Base-by-base conservation (phyloP, 2,888 invertebrate species). In the Macrophya annulata region DNA sequence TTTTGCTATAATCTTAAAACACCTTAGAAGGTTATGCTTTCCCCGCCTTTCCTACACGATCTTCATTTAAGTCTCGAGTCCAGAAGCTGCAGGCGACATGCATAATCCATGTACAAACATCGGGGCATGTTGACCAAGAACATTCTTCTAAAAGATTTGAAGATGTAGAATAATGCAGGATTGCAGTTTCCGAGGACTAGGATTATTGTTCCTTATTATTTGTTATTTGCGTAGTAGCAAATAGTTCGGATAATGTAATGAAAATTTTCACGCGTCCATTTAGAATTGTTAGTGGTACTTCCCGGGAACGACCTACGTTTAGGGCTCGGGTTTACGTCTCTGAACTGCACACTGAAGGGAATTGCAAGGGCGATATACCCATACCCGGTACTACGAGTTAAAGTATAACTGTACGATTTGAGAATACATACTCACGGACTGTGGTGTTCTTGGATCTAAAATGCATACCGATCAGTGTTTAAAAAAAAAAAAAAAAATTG, bases 191-290 rank as follows among this genome's bases (percentile, higher is more conserved):
- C 25, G 25, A 9, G 21, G 21, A 25, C 12, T 10, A 62, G 21
- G 25, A 62, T 62, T 25, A 62, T 4, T 3, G 25, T 62, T 25
- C 21, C 10, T 21, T 62, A 9, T n/a, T n/a, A n/a, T n/a, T n/a
- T n/a, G 43, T 10, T 10, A 68, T 15, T 15, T 68, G 31, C n/a
- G 21, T 31, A 45, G 25, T 21, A n/a, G 43, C 21, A 43, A n/a
- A 21, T 74, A 43, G 51, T 51, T 37, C 15, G 3, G 51, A 51
- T 77, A 77, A 77, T 77, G 77, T 77, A 77, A 77, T 77, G 77
- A 77, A 77, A 77, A 77, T 77, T 77, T 77, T 55, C 77, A 77
- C 51, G 77, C 77, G 77, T 77, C 77, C 77, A 77, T 77, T 51
- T 77, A 25, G 31, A 77, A 77, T 77, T 77, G 55, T 77, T 45